These are phyloP conservation scores for Aproaerema taeniolella DNA, from an alignment of 2,888 invertebrate species.

Conservation along the genomic window DNA sequence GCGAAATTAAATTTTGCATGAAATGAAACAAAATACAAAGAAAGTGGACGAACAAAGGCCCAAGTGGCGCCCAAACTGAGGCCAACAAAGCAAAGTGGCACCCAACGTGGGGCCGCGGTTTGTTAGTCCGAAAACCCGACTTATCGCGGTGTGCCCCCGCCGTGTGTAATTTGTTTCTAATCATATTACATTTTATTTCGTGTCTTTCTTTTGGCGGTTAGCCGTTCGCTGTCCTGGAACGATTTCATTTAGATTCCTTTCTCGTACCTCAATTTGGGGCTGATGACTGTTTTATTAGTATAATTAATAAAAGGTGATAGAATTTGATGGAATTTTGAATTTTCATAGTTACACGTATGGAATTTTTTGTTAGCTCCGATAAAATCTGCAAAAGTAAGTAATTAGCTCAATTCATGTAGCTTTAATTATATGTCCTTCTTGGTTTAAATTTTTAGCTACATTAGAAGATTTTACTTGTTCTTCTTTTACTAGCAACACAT, in stretches of 20 bases:
- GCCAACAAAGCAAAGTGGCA: slow-evolving; percentile 17
- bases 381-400: too few species aligned
- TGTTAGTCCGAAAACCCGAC: slow-evolving; percentile 46
- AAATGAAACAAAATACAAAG: slow-evolving; percentile 76
- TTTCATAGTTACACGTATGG: too few species aligned
- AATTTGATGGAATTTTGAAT: too few species aligned
- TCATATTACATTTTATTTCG: slow-evolving; percentile 59
- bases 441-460: too few species aligned
- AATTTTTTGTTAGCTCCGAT: too few species aligned
- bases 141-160: slow-evolving; percentile 36
- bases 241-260: slow-evolving; percentile 13
- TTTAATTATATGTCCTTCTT: too few species aligned
- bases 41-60: slow-evolving; percentile 61
- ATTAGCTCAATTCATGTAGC: too few species aligned
- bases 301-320: slow-evolving; percentile 4
- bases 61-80: slow-evolving; percentile 22
- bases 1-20: slow-evolving; percentile 78
- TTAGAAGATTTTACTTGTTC: too few species aligned
- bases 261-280: slow-evolving; percentile 10
- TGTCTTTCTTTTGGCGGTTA: slow-evolving; percentile 10
- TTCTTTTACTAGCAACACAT: too few species aligned
- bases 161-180: slow-evolving; percentile 70
- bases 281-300: slow-evolving; percentile 10
- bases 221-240: slow-evolving; percentile 10
- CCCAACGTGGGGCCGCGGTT: slow-evolving; percentile 39